These are phyloP conservation scores for Musca domestica DNA, from an alignment of 1,140 invertebrate species.

Conservation along the genomic window DNA sequence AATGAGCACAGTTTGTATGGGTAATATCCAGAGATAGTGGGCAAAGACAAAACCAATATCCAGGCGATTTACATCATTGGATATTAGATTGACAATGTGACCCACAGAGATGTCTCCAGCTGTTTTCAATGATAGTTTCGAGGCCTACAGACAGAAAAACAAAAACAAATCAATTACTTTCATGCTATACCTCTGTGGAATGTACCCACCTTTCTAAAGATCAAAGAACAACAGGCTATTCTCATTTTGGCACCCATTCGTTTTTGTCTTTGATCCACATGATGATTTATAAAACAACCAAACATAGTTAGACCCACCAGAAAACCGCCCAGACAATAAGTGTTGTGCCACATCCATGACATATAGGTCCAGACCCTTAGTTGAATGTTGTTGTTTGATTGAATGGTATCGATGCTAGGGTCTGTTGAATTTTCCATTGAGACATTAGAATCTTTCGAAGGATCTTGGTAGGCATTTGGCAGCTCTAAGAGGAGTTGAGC, in stretches of 20 bases:
- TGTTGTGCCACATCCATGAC: not conserved
- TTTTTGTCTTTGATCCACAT: slow-evolving; percentile 16
- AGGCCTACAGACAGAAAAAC: slow-evolving; percentile 49
- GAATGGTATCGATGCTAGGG: too few relatives aligned
- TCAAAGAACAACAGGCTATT: slow-evolving; percentile 16
- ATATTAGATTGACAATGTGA: slow-evolving; percentile 80
- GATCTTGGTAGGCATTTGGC: not conserved
- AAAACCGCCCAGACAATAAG: not conserved
- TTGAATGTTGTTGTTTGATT: too few relatives aligned
- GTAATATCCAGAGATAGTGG: slow-evolving; percentile 67
- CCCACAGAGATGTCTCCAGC: slow-evolving; percentile 72
- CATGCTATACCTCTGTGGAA: too few relatives aligned
- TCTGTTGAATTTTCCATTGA: not conserved
- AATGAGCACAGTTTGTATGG: slow-evolving; percentile 62
- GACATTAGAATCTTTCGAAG: not conserved
- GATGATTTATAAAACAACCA: slow-evolving; percentile 12
- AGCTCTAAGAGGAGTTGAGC: slow-evolving; percentile 1
- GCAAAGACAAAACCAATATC: slow-evolving; percentile 62
- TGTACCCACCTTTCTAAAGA: not conserved
- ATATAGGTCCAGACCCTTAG: not conserved
- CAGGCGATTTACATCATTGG: slow-evolving; percentile 73
- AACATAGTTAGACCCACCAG: not conserved
- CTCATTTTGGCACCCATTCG: slow-evolving; percentile 17
- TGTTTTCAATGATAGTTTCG: slow-evolving; percentile 63
- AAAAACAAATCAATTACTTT: too few relatives aligned